Conservation (phyloP, 2,113 vertebrate species). For the Dipodomys merriami region DNA sequence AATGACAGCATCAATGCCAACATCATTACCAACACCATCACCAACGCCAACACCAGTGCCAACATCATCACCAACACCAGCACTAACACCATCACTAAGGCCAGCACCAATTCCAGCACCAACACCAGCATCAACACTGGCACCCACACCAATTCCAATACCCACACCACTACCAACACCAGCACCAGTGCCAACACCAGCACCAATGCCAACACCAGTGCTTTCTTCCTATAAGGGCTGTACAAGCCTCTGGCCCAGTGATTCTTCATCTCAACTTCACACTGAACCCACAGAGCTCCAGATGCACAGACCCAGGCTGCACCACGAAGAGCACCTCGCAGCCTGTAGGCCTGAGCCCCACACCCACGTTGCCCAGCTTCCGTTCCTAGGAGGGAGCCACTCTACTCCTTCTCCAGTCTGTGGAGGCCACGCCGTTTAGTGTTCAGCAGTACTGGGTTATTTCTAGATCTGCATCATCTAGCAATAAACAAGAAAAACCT, state of each 20-base stretch:
- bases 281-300: background rate
- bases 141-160: too few relatives aligned
- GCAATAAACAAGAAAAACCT: background rate
- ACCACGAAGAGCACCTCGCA: background rate
- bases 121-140: too few relatives aligned
- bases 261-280: fast-evolving
- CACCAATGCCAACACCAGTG: too few relatives aligned
- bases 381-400: background rate
- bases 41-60: too few relatives aligned
- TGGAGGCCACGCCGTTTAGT: background rate
- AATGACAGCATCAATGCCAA: too few relatives aligned
- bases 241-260: fast-evolving
- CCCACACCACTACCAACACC: too few relatives aligned
- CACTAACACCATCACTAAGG: too few relatives aligned
- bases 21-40: too few relatives aligned
- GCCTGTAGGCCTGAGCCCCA: background rate
- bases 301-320: fast-evolving
- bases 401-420: background rate
- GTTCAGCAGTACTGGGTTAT: background rate
- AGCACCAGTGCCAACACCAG: too few relatives aligned
- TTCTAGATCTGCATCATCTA: background rate
- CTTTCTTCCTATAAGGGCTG: fast-evolving
- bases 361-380: too few relatives aligned
- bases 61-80: too few relatives aligned
- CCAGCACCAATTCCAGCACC: too few relatives aligned